Conservation (phyloP, 1,140 invertebrate genomes). For the Drosophila navojoa region DNA sequence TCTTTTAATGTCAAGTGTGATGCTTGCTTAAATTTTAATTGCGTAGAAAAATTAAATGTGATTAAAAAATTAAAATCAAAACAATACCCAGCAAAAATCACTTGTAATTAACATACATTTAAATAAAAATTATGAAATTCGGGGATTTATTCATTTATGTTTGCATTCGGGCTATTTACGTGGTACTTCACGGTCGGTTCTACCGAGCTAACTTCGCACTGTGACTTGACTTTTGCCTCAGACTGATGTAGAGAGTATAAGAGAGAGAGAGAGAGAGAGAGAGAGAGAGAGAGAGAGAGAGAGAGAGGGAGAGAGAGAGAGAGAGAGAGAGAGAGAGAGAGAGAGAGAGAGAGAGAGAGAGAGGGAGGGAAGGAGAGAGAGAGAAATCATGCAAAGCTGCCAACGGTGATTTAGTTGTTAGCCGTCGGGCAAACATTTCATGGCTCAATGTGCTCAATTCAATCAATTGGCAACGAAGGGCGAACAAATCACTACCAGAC, state of each 20-base stretch:
- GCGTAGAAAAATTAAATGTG: too few relatives aligned
- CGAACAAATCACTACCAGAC: conserved; percentile 51
- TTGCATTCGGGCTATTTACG: neutral
- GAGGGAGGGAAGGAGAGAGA: conserved; percentile 4
- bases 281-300: conserved; percentile 1
- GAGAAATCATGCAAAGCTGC: conserved; percentile 51
- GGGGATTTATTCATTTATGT: neutral
- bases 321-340: neutral
- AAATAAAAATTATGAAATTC: too few relatives aligned
- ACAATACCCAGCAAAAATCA: too few relatives aligned
- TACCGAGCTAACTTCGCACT: neutral
- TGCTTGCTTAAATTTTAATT: too few relatives aligned
- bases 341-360: too few relatives aligned
- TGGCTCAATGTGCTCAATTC: conserved; percentile 59
- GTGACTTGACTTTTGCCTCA: conserved; percentile 35
- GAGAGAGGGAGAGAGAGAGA: neutral
- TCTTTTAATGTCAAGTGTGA: too few relatives aligned
- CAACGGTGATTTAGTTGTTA: conserved; percentile 60
- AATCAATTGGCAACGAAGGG: conserved; percentile 55
- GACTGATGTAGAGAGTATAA: neutral
- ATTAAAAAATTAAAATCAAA: too few relatives aligned
- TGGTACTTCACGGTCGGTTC: neutral
- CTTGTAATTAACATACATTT: too few relatives aligned
- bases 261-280: neutral
- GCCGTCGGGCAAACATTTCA: conserved; percentile 57